phyloP scores from a whole-genome alignment of 92 coral and sea anemone genomes.

The Porites divaricata region DNA sequence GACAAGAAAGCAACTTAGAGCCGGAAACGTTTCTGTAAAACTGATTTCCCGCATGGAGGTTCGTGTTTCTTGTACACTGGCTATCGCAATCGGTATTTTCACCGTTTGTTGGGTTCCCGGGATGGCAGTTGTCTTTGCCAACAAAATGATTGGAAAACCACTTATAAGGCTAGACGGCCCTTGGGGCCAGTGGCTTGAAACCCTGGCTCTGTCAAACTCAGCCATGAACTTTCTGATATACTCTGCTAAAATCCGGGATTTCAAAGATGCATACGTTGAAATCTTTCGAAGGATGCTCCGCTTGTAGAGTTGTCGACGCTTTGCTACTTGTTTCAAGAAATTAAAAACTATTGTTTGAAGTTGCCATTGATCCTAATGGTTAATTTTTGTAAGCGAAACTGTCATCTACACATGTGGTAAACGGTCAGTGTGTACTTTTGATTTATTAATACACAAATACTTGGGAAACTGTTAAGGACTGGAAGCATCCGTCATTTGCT shows the following conservation, averaged over 20 bases:
- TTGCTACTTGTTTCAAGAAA: too few species aligned
- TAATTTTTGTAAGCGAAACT: too few species aligned
- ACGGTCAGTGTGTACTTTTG: too few species aligned
- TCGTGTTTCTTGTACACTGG: conserved; percentile 35
- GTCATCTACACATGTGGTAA: too few species aligned
- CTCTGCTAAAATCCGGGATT: background rate
- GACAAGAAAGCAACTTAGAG: background rate
- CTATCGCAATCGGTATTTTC: conserved; percentile 32
- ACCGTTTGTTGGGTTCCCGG: conserved; percentile 38
- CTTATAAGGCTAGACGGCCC: conserved; percentile 2
- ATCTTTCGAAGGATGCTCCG: too few species aligned
- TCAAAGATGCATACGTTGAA: background rate
- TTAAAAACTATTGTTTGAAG: too few species aligned
- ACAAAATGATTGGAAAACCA: too few species aligned
- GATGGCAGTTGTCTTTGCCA: background rate
- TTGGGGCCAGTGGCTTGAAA: conserved; percentile 30
- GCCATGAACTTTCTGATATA: background rate
- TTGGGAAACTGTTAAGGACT: too few species aligned
- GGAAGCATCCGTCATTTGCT: too few species aligned
- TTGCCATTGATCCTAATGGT: too few species aligned
- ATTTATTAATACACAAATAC: too few species aligned
- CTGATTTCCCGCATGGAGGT: conserved; percentile 14
- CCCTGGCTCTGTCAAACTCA: conserved; percentile 23
- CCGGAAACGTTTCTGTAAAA: background rate
- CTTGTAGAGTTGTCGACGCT: too few species aligned